Evolutionary conservation across 35 echinoderm and acorn worm genomes (phyloP).

Genomic region (Eucidaris tribuloides): DNA sequence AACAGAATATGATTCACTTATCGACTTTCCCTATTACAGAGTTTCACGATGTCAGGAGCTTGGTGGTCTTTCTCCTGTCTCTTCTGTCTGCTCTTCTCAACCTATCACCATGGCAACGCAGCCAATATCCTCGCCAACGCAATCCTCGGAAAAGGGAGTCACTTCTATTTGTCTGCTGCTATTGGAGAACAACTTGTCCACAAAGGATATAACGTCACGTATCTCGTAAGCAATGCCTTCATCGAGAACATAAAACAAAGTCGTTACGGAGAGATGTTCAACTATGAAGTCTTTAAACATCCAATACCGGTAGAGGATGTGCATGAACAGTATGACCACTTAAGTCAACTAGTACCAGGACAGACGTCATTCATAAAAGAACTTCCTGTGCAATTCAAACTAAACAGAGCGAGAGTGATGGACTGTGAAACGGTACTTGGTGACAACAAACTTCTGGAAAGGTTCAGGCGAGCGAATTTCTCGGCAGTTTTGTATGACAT

Average conservation of each 20-base stretch:
- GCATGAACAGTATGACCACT: not conserved
- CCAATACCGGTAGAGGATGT: not conserved
- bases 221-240: slow-evolving; percentile 4
- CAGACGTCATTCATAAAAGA: too few species aligned
- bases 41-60: too few species aligned
- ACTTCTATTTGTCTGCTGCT: slow-evolving; percentile 8
- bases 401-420: too few species aligned
- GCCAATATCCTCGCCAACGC: not conserved
- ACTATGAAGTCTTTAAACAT: slow-evolving; percentile 22
- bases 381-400: too few species aligned
- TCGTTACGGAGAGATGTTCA: not conserved
- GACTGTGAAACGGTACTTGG: not conserved
- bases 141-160: slow-evolving; percentile 1
- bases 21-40: too few species aligned
- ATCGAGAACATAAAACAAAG: not conserved
- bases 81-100: too few species aligned
- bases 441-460: not conserved
- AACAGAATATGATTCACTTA: too few species aligned
- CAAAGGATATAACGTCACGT: not conserved
- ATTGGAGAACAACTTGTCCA: slow-evolving; percentile 2
- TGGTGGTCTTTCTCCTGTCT: too few species aligned
- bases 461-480: not conserved
- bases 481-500: not conserved
- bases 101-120: too few species aligned
- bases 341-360: not conserved